Evolutionary conservation across 2,797 vertebrate species (phyloP).

Genomic region (Rhinichthys osculus): DNA sequence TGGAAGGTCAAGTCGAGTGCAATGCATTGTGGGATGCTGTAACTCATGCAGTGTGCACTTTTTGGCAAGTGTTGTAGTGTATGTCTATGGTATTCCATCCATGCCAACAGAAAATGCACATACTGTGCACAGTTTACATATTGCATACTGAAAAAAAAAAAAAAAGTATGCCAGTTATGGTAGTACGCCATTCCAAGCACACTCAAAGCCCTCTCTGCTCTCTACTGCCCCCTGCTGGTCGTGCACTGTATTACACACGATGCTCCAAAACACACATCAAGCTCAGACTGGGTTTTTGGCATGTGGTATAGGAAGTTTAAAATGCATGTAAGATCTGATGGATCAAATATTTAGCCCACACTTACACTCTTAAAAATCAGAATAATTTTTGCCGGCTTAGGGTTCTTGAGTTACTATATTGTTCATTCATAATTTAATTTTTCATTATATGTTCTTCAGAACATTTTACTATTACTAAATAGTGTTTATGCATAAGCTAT

Average conservation of each 20-base stretch:
- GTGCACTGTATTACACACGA: background rate
- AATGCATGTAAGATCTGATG: background rate
- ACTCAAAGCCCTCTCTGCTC: conserved; percentile 49
- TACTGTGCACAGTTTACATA: background rate
- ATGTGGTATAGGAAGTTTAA: background rate
- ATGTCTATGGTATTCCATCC: background rate
- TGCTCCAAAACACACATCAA: background rate
- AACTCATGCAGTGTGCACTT: background rate
- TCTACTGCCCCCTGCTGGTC: conserved; percentile 70
- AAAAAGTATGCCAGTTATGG: background rate
- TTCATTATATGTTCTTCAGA: background rate
- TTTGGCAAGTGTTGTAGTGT: background rate
- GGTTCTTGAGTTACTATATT: background rate
- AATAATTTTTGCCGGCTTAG: background rate
- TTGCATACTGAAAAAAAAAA: too few species aligned
- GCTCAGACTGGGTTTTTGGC: background rate
- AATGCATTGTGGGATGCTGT: background rate
- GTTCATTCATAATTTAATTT: background rate
- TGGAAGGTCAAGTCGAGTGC: background rate
- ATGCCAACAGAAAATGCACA: background rate
- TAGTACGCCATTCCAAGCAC: conserved; percentile 39
- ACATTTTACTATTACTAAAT: background rate
- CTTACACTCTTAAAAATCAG: too few species aligned
- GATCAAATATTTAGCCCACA: too few species aligned
- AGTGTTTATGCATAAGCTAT: background rate